A percentile compares a stretch with the other conserved stretches of the same genome.
phyloP scores from a whole-genome alignment of 2,113 vertebrate species.

The Lucifuga dentata region DNA sequence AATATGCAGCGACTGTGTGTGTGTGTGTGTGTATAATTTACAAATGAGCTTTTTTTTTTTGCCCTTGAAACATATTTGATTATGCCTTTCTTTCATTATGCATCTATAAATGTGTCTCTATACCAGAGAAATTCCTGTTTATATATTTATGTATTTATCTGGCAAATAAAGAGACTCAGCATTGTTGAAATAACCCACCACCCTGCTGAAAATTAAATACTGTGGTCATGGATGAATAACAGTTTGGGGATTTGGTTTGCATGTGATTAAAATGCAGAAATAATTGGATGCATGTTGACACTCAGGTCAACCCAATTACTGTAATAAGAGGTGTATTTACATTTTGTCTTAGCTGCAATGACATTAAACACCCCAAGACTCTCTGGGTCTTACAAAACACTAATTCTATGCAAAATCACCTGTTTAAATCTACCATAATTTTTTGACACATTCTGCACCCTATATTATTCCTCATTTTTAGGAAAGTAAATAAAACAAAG shows the following conservation, averaged over 20 bases:
- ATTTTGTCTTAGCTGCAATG: constrained; percentile 32
- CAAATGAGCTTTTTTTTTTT: neutral
- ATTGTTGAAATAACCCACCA: constrained; percentile 40
- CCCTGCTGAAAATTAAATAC: constrained; percentile 39
- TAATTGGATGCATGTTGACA: constrained; percentile 63
- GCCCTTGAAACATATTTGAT: constrained; percentile 18
- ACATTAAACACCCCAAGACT: constrained; percentile 40
- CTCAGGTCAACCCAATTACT: constrained; percentile 55
- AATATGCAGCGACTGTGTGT: constrained; percentile 13
- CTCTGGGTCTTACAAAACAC: constrained; percentile 8
- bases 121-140: neutral
- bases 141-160: constrained; percentile 16
- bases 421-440: constrained; percentile 1
- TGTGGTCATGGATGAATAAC: constrained; percentile 32
- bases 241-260: constrained; percentile 38
- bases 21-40: neutral
- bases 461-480: neutral
- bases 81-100: constrained; percentile 1
- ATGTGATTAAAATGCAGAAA: constrained; percentile 64
- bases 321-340: constrained; percentile 49
- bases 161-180: neutral
- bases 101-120: neutral
- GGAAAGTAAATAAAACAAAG: constrained; percentile 44
- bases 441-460: constrained; percentile 26
- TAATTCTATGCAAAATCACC: constrained; percentile 31